Base-by-base conservation (phyloP, 1,140 invertebrate genomes). In the Trigoniulus corallinus region DNA sequence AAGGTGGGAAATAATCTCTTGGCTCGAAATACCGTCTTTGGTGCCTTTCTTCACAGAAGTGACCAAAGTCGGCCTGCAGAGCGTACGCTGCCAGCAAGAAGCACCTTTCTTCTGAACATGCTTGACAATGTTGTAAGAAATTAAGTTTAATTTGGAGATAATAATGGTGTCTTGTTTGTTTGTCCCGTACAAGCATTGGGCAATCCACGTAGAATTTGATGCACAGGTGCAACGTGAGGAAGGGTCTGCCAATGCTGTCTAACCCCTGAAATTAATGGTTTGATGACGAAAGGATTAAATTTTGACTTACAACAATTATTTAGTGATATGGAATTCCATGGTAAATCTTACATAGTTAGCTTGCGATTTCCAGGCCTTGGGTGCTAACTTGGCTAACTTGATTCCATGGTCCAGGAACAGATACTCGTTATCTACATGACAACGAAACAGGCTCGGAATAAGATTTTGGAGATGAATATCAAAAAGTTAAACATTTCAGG, bases 361-460 rank as follows among this genome's bases (percentile, higher is more conserved):
- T 51, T 87, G 87, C 53, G 84, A 84, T 66, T 87, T 82, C 88
- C 89, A 94, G 68, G 82, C 84, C 70, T 94, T 94, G 58, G 88
- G 85, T 54, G 88, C 87, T 74, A 92, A 91, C 72, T 94, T 96
- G 61, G 84, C 88, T 59, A 96, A 73, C 71, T 94, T 95, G 72
- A 81, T 87, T 63, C 92, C 88, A 59, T 81, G 79, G 66, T 93
- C 87, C 62, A 91, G 78, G 71, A 96, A 96, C 52, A 93, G 76
- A 69, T 88, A 93, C 72, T 94, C 89, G 65, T 84, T 84, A 75
- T 89, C 88, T 93, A 75, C 27, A 82, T 81, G 58, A 60, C 53
- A n/a, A n/a, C 59, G 58, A 57, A 61, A 60, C 34, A 59, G 54
- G 21, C 3, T 40, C 29, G 50, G 10, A 37, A 37, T 18, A 41